phyloP scores from a whole-genome alignment of 1,140 invertebrate species.

The Pygmarrhopalites habei region DNA sequence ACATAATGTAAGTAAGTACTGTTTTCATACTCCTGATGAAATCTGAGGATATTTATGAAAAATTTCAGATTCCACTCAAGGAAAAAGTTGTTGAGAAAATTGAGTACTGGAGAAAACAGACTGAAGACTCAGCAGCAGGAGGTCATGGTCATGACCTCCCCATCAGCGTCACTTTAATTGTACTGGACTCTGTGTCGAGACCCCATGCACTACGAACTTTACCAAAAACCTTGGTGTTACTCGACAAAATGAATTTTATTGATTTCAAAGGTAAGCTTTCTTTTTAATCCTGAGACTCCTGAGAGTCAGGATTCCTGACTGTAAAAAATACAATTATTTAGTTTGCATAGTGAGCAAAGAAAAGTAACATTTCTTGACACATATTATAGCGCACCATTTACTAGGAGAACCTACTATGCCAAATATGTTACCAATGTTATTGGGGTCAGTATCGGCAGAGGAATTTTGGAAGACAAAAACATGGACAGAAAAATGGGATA shows the following conservation, averaged over 20 bases:
- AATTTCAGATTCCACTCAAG: background rate
- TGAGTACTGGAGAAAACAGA: background rate
- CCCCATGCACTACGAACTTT: conserved; percentile 19
- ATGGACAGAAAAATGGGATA: conserved; percentile 13
- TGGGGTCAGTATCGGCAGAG: conserved; percentile 5
- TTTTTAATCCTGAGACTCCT: too few relatives aligned
- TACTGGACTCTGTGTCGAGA: conserved; percentile 22
- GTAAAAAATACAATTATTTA: too few relatives aligned
- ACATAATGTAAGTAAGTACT: too few relatives aligned
- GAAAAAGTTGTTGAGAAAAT: background rate
- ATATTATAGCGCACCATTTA: too few relatives aligned
- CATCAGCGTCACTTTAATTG: conserved; percentile 15
- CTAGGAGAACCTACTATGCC: conserved; percentile 23
- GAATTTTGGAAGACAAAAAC: conserved; percentile 17
- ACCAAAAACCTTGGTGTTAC: conserved; percentile 13
- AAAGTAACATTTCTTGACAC: too few relatives aligned
- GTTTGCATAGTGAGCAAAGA: too few relatives aligned
- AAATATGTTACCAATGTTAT: conserved; percentile 19
- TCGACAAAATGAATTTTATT: conserved; percentile 14
- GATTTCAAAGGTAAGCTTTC: conserved; percentile 26
- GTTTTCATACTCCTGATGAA: too few relatives aligned
- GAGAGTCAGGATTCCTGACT: too few relatives aligned
- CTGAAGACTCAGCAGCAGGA: too few relatives aligned
- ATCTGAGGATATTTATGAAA: too few relatives aligned
- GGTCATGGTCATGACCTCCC: conserved; percentile 11